Base-by-base conservation (phyloP, 2,797 vertebrate genomes). In the Heliangelus exortis region DNA sequence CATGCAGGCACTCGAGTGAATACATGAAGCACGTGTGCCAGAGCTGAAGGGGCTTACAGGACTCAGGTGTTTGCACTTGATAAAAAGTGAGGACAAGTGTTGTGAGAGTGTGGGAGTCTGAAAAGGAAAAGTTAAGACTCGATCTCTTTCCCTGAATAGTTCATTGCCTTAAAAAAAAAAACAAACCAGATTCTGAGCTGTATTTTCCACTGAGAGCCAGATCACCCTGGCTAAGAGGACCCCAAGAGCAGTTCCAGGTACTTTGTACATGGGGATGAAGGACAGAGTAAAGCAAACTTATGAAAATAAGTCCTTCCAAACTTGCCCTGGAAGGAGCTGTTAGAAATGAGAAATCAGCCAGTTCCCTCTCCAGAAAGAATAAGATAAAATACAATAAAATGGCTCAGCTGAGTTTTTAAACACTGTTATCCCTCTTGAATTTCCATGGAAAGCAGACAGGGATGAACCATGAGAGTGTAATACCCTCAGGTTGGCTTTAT, bases 1-100 rank as follows among this genome's bases (percentile, higher is more conserved):
- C 22, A 51, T 45, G 79, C 63, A 91, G n/a, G 33, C 69, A 84
- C 88, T 92, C 0, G 0, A 91, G 68, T 83, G 89, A 66, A 55
- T 43, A 23, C 1, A 2, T 7, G 1, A 53, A 76, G 12, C 21
- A n/a, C 31, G 62, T 20, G 23, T 72, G 83, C 77, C 93, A 95
- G 63, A 76, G 67, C 84, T 79, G 74, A 82, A 90, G 21, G n/a
- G 59, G 90, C 65, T 87, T 74, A 34, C 7, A 29, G 80, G 59
- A 53, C 55, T 53, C 92, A 87, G 90, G 86, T 82, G 74, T 92
- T 90, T 62, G 31, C 50, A 90, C 83, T 77, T 94, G 78, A 90
- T 89, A 90, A 93, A 95, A 84, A 89, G 15, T 28, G 89, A 87
- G 63, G 84, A 82, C 51, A 74, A 79, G 78, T 41, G 43, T 15